A percentile compares a stretch with the other conserved stretches of the same genome.
These are phyloP conservation scores for Nasonia giraulti DNA, from an alignment of 1,140 invertebrate genomes.

Conservation along the genomic window DNA sequence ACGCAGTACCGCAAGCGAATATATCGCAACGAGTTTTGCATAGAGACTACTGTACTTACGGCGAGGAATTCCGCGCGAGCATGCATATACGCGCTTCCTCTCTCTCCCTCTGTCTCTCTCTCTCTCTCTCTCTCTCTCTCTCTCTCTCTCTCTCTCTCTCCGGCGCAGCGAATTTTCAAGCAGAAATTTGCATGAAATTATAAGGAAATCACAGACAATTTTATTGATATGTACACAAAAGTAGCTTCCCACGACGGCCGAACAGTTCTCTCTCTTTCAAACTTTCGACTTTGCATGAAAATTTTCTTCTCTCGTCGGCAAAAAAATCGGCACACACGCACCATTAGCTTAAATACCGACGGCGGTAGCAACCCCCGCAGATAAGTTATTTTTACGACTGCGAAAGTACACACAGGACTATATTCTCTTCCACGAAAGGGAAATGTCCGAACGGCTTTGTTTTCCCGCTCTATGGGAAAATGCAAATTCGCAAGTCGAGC, in stretches of 20 bases:
- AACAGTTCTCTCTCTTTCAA: not conserved
- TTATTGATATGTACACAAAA: conserved; percentile 6
- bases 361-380: not conserved
- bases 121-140: too few relatives aligned
- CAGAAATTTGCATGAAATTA: conserved; percentile 24
- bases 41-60: too few relatives aligned
- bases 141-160: too few relatives aligned
- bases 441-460: conserved; percentile 3
- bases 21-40: too few relatives aligned
- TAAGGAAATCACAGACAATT: not conserved
- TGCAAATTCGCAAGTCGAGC: conserved; percentile 1
- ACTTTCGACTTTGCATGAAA: not conserved
- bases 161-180: too few relatives aligned
- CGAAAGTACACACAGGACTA: conserved; percentile 5
- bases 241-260: not conserved
- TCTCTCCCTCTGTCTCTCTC: too few relatives aligned
- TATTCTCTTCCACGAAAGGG: conserved; percentile 26
- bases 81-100: too few relatives aligned
- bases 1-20: too few relatives aligned
- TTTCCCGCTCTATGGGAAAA: conserved; percentile 26
- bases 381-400: conserved; percentile 3
- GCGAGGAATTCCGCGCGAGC: too few relatives aligned
- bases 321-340: not conserved
- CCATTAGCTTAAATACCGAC: not conserved
- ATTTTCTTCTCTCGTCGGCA: not conserved